Base-by-base conservation (phyloP, 2,113 vertebrate species). In the Micromys minutus region DNA sequence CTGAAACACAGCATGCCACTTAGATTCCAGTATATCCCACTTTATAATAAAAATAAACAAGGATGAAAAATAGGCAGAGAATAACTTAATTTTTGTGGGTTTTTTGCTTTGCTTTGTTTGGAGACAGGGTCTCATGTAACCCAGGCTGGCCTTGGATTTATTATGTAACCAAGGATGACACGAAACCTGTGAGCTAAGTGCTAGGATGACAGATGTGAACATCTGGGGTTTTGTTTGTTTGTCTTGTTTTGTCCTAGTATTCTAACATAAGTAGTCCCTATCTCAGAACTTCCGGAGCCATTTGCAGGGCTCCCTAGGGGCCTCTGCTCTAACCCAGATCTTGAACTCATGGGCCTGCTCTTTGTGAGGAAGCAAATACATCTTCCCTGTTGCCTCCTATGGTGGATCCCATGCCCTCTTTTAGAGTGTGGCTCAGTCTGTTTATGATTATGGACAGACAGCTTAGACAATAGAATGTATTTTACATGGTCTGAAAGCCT, bases 1-100 rank as follows among this genome's bases (percentile, higher is more conserved):
- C n/a, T 39, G n/a, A 26, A 24, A 34, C 17, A 21, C 61, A 5
- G 19, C 31, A 13, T 0, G 2, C n/a, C 52, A 3, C 4, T 1
- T 50, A 52, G 85, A 16, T 87, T 72, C 92, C 22, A 67, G 52
- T 71, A 57, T 29, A 31, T 12, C 36, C 34, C 26, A 42, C n/a
- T 10, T 74, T n/a, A 17, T 45, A 34, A 26, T 55, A 39, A 3
- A 7, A 9, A 77, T 77, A 29, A 50, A 81, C n/a, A 22, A 39
- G 55, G 26, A 3, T 9, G 52, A 76, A 26, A 22, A 42, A 42
- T 57, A n/a, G 31, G 31, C 55, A 57, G 47, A 42, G 7, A 72
- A 31, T 52, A 12, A 57, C 91, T 71, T 45, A 72, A 34, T 79
- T 29, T 61, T 45, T 81, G 77, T 81, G 77, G 22, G 8, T 2